phyloP scores from a whole-genome alignment of 2,113 vertebrate species.

The Carlito syrichta region DNA sequence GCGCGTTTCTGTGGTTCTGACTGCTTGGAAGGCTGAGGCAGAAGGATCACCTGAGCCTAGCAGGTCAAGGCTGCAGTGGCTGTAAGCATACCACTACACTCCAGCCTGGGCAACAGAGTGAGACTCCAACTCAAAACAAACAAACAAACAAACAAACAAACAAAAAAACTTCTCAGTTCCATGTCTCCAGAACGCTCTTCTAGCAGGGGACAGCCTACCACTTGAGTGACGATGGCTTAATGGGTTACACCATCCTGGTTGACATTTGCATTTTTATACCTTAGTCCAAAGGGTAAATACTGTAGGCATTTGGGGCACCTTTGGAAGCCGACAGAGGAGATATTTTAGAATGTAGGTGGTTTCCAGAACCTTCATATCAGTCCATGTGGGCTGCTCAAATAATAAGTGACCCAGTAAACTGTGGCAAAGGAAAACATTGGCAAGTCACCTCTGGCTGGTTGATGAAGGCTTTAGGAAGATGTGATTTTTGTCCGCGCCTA shows the following conservation, averaged over 20 bases:
- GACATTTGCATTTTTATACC: not conserved
- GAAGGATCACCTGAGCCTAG: no score
- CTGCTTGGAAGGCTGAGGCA: no score
- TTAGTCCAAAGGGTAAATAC: not conserved
- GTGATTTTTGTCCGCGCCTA: not conserved
- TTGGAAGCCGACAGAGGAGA: not conserved
- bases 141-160: no score
- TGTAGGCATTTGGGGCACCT: not conserved
- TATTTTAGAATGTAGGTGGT: not conserved
- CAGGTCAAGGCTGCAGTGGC: no score
- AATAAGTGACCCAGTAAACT: not conserved
- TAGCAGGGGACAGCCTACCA: not conserved
- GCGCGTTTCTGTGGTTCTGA: no score
- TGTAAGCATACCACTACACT: no score
- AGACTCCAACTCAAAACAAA: no score
- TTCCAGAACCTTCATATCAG: not conserved
- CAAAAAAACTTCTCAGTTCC: not conserved
- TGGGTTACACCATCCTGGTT: not conserved
- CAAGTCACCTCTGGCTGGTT: not conserved
- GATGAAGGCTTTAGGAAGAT: not conserved
- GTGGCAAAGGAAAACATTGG: not conserved
- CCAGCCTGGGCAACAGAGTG: no score
- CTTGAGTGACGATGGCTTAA: not conserved
- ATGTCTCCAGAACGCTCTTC: not conserved
- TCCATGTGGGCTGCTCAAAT: not conserved